Percentiles rank a stretch among this genome's conserved stretches.
These are phyloP conservation scores for Phrynocephalus forsythii DNA, from an alignment of 2,797 vertebrate genomes.

Conservation along the genomic window DNA sequence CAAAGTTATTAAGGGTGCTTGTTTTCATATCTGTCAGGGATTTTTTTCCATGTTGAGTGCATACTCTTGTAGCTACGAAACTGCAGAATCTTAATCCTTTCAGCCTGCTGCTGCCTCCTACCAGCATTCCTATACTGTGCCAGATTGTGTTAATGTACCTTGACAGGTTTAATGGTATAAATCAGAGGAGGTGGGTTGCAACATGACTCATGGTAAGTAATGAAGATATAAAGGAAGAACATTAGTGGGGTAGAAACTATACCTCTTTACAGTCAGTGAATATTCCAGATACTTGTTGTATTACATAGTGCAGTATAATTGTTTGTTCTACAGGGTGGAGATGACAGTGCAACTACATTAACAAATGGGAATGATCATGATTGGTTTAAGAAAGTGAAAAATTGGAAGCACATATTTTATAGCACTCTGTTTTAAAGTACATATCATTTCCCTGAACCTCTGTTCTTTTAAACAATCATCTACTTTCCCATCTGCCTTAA, in stretches of 20 bases:
- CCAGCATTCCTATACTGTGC: constrained; percentile 19
- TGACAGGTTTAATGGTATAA: constrained; percentile 27
- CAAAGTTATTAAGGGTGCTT: constrained; percentile 7
- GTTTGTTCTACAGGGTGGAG: constrained; percentile 34
- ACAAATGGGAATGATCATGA: constrained; percentile 27
- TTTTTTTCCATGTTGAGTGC: neutral
- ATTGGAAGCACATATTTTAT: neutral
- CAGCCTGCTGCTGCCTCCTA: neutral
- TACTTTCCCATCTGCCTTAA: too few species aligned
- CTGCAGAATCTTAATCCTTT: neutral
- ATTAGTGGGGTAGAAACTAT: constrained; percentile 44
- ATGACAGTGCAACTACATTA: constrained; percentile 49
- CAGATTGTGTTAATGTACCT: constrained; percentile 13
- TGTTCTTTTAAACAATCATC: neutral
- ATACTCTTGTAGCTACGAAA: neutral
- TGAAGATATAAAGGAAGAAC: constrained; percentile 36
- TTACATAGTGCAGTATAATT: constrained; percentile 43
- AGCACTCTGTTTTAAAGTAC: neutral
- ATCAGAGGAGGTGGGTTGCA: constrained; percentile 26
- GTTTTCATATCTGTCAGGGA: constrained; percentile 8
- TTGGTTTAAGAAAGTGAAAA: constrained; percentile 39
- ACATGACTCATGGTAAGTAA: constrained; percentile 31
- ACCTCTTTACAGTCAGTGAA: constrained; percentile 16
- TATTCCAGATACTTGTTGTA: constrained; percentile 24
- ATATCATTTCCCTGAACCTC: neutral